Base-by-base conservation (phyloP, 1,140 invertebrate genomes). In the Drosophila repleta region DNA sequence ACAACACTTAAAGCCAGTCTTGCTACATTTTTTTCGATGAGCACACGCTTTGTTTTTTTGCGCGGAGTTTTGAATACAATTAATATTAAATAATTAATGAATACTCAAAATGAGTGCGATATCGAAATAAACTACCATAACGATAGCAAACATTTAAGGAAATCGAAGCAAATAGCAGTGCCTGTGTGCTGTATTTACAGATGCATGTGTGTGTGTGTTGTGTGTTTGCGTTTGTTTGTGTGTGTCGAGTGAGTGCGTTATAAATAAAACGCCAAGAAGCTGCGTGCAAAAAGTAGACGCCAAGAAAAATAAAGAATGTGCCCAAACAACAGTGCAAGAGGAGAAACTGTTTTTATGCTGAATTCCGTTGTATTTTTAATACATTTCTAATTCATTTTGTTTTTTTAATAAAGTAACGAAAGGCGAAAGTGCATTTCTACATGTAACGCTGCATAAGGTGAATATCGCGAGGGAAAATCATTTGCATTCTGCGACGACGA, bases 241-340 rank as follows among this genome's bases (percentile, higher is more conserved):
- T 46, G 53, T 65, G 37, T 52, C 35, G 67, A 78, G 51, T 68
- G 56, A 68, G 70, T 73, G 71, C 66, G 71, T 87, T 87, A 87
- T 88, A 87, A 87, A 87, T 87, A 87, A 87, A 87, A 87, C 82
- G 82, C 83, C 74, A 63, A 70, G 82, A 82, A 87, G 75, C 79
- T 76, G 83, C 65, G 82, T 88, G 83, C 83, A 70, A 84, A 83
- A 84, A 82, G 70, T 60, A 87, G 81, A 85, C 81, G 81, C 82
- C 61, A 76, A 85, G 79, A 78, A 87, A 74, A 80, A 87, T 69
- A 87, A 82, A 85, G 81, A 85, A 87, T 87, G 82, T 88, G 74
- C 79, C 64, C 78, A 69, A 81, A 75, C 61, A 77, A 76, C 78
- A 81, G 74, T 72, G 67, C 64, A 67, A 79, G 67, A 87, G 76